Percentiles rank a stretch among this genome's conserved stretches.
Evolutionary conservation across 2,797 vertebrate species (phyloP).

Genomic region (Argya squamiceps): DNA sequence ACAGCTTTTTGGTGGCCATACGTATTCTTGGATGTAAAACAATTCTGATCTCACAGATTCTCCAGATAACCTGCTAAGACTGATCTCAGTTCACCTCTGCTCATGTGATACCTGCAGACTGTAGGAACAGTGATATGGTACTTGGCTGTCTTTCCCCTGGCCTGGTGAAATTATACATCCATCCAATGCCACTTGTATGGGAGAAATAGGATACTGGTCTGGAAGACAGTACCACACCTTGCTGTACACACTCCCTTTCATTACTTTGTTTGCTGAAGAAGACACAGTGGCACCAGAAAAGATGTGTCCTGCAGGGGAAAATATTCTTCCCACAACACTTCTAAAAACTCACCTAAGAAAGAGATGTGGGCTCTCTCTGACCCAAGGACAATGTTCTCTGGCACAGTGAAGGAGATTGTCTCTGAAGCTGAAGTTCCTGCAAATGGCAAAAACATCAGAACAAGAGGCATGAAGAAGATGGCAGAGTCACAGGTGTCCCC

Average conservation of each 20-base stretch:
- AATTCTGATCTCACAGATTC: neutral
- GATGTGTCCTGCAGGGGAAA: neutral
- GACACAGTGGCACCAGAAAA: neutral
- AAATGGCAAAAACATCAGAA: neutral
- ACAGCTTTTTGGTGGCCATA: neutral
- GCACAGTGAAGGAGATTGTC: constrained; percentile 47
- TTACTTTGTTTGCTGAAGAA: neutral
- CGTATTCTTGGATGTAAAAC: neutral
- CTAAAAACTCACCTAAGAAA: constrained; percentile 62
- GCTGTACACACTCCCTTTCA: neutral
- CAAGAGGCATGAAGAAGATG: neutral
- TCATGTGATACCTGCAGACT: neutral
- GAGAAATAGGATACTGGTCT: neutral
- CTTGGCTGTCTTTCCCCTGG: neutral
- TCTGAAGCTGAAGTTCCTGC: constrained; percentile 63
- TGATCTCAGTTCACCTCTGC: neutral
- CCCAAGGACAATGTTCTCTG: constrained; percentile 48
- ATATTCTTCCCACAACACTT: neutral
- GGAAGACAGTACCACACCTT: neutral
- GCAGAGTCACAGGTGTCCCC: neutral
- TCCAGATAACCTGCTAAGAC: neutral
- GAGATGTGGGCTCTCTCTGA: constrained; percentile 59
- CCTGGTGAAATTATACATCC: neutral
- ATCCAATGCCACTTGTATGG: neutral
- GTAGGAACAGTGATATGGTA: neutral